Evolutionary conservation across 1,140 invertebrate genomes (phyloP), one percentile per base, ranked within the genome.

Genomic region (Lasioglossum albipes): DNA sequence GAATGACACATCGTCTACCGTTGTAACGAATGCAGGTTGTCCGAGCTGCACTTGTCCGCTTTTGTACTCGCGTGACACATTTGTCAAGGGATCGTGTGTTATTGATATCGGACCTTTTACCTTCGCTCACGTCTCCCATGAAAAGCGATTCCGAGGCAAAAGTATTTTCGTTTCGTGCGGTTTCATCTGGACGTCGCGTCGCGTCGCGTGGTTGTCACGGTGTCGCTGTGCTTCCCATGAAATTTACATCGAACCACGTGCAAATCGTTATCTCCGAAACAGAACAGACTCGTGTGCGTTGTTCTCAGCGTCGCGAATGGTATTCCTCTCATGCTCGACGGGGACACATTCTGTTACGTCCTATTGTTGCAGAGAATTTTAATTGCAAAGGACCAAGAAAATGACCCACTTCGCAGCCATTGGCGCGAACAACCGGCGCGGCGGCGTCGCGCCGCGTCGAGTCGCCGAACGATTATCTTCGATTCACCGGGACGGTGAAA

Each of bases 1-100:
- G 80, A 71, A 72, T 77, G 75, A 82, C 54, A 78, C 74, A 79
- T 77, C 75, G 75, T 71, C 45, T 65, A 80, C 13, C 62, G n/a
- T 80, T 75, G 79, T 68, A 68, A 80, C 61, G 72, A 75, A 75
- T 80, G 72, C 54, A 68, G 65, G 68, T 78, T 42, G 57, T 64
- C 41, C 18, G 5, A 10, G 18, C 1, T 27, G 27, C 27, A n/a
- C n/a, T n/a, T n/a, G n/a, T n/a, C n/a, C 18, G 62, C 20, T 41
- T 20, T 57, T 20, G 42, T 45, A 13, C 16, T 16, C 59, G 74
- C 67, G 31, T 41, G 52, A 69, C 52, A 49, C 10, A 27, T 31
- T 57, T 22, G 59, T 49, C 10, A 27, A 67, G 36, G 74, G 62
- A 49, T 7, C 52, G 18, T 9, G 20, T 36, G 22, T 16, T 41